Evolutionary conservation across 2,888 invertebrate genomes (phyloP), one percentile per base, ranked within the genome.

Genomic region (Tenthredo livida): DNA sequence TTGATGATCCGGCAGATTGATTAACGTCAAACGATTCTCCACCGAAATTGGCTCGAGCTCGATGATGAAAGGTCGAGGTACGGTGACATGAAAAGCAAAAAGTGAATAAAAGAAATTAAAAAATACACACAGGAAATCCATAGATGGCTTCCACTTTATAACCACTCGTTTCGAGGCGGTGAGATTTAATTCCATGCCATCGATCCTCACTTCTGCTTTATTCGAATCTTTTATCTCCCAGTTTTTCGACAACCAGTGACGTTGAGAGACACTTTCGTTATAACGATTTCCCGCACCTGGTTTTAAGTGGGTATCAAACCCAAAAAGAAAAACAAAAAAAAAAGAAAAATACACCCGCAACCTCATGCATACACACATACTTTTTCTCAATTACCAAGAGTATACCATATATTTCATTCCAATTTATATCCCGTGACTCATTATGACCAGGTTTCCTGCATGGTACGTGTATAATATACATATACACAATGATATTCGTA

Each of bases 151-250:
- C 29, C 73, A n/a, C 73, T 73, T 73, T 25, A 29, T n/a, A 73
- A 43, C 73, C 43, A 43, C 73, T 40, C 73, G 29, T 25, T 15
- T 43, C 21, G n/a, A 73, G 73, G 40, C 15, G 43, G 21, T 43
- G 40, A 73, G 21, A 43, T 73, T 73, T 73, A 73, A 73, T 73
- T 73, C n/a, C 73, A 43, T 43, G 40, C 43, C 9, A 43, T 43
- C 73, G 73, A 73, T 43, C 43, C 33, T 67, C 33, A 33, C 67
- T 67, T 43, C 21, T 29, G 40, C 29, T 43, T 43, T 43, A 73
- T 21, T 43, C 21, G 37, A 73, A 29, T 43, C 25, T 43, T 73
- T 40, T 21, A 43, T 43, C 43, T 43, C 25, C 25, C 21, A 73
- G 12, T 43, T 73, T 73, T 40, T 73, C 43, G 73, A 73, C 43